Evolutionary conservation across 1,140 invertebrate genomes (phyloP).

Genomic region (Vollenhovia emeryi): DNA sequence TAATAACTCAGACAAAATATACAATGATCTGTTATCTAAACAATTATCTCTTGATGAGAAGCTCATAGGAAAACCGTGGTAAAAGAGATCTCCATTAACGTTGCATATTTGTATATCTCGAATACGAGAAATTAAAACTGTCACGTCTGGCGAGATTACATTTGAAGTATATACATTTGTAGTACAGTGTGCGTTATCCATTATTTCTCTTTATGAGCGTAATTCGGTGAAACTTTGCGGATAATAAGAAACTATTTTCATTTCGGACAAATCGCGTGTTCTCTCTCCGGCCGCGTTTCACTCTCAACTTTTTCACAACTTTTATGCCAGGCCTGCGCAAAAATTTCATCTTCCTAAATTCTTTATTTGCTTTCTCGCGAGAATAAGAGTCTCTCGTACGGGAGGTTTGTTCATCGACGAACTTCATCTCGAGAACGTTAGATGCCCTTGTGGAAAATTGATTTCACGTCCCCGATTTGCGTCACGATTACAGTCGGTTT

Average conservation of each 20-base stretch:
- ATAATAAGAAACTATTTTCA: neutral
- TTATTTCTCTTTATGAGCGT: neutral
- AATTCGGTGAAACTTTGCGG: neutral
- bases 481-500: slow-evolving; percentile 3
- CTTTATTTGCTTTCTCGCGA: neutral
- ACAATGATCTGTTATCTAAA: neutral
- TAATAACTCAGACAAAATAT: neutral
- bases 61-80: neutral
- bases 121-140: neutral
- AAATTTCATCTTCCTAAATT: slow-evolving; percentile 16
- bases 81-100: neutral
- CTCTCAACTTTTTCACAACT: neutral
- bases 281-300: neutral
- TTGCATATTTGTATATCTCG: neutral
- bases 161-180: neutral
- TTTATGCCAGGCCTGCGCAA: neutral
- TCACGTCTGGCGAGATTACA: neutral
- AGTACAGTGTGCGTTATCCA: neutral
- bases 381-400: neutral
- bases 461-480: neutral
- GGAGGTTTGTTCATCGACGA: neutral
- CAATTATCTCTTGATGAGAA: neutral
- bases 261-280: neutral
- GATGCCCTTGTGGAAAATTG: neutral
- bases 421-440: neutral